Base-by-base conservation (phyloP, 2,888 invertebrate genomes). In the Drosophila monieri region DNA sequence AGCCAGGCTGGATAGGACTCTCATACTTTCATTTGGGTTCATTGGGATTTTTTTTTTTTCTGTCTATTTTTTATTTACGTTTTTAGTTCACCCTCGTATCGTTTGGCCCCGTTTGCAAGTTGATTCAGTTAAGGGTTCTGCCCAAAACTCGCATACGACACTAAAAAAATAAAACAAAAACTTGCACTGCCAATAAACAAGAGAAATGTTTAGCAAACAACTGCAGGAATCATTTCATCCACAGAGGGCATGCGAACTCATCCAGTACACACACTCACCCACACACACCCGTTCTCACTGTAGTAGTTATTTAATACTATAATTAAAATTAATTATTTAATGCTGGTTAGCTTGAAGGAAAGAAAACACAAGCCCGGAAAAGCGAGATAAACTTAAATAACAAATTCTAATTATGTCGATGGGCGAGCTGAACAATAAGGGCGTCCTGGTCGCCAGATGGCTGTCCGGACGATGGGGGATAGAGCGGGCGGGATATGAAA, bases 181-280 rank as follows among this genome's bases (percentile, higher is more conserved):
- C 74, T 74, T 85, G 80, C 84, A 80, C 80, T 80, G 80, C 80
- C 80, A 80, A 73, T 52, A 83, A 76, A 79, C 41, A 49, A 66
- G 49, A 60, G 56, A 53, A 65, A 60, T 54, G 67, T 72, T 61
- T 60, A 62, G 57, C 44, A 69, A 76, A 53, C 67, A 54, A 64
- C 65, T 15, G 47, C 27, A 25, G 39, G 55, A 67, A 21, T 35
- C 39, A 56, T 73, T 56, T 62, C 54, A 41, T 41, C 4, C 18
- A 59, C 39, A 9, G 18, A 18, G 30, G 53, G 35, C 25, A 43
- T 18, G 30, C 44, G 27, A 47, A 61, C 41, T 37, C 14, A 59
- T 46, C 12, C 8, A 69, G 37, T 10, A 55, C 39, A 46, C 35
- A 71, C n/a, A 18, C 12, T n/a, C 8, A 52, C 21, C 51, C 9